Evolutionary conservation across 2,888 invertebrate species (phyloP).

Genomic region (Hypomecis punctinalis): DNA sequence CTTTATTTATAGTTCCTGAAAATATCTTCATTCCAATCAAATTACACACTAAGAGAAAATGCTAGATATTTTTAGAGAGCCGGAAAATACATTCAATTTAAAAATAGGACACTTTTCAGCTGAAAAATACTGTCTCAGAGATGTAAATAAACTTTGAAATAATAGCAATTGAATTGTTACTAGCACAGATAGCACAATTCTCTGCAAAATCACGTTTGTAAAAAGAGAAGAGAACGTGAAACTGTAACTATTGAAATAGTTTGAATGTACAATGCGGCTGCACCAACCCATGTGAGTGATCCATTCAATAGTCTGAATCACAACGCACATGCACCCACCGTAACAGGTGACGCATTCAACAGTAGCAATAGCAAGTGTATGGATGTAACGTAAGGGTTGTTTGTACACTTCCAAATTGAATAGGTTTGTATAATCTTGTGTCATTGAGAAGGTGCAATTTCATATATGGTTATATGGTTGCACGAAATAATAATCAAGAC

Average conservation of each 20-base stretch:
- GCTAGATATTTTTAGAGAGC: constrained; percentile 21
- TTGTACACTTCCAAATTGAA: not conserved
- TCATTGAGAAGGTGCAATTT: no score
- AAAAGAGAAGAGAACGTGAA: constrained; percentile 33
- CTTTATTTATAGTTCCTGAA: constrained; percentile 7
- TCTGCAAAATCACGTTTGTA: constrained; percentile 21
- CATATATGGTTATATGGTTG: no score
- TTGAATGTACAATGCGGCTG: constrained; percentile 34
- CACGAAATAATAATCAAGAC: no score
- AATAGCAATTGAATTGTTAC: constrained; percentile 1
- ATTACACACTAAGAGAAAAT: constrained; percentile 16
- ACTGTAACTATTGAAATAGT: constrained; percentile 41
- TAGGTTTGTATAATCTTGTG: no score
- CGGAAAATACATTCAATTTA: constrained; percentile 25
- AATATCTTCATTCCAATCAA: constrained; percentile 22
- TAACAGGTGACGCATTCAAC: constrained; percentile 69
- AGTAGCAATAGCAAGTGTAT: constrained; percentile 34
- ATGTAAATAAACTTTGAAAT: constrained; percentile 13
- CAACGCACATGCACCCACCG: constrained; percentile 59
- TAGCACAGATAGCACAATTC: constrained; percentile 9
- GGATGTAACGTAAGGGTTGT: constrained; percentile 11
- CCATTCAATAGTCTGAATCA: constrained; percentile 64
- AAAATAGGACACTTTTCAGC: constrained; percentile 14
- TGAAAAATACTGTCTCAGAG: constrained; percentile 6
- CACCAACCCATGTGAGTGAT: constrained; percentile 49